Conservation (phyloP, 1,140 invertebrate genomes). For the Rhagoletis zephyria region DNA sequence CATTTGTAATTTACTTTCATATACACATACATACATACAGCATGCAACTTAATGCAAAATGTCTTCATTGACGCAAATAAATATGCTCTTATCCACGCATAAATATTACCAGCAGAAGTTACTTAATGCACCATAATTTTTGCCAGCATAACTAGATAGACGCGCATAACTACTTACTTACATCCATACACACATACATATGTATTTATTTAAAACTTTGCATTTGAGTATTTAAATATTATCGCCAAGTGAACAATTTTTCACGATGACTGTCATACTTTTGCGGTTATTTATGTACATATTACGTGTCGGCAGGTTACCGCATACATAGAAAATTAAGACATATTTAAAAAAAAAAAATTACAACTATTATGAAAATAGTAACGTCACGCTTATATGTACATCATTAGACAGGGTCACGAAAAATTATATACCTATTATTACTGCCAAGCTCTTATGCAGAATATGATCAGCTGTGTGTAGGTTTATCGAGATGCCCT, state of each 20-base stretch:
- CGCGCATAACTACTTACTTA: no score
- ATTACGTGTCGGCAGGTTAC: background rate
- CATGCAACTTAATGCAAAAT: background rate
- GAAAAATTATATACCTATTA: no score
- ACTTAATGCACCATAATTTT: background rate
- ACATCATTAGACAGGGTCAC: no score
- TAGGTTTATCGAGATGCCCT: background rate
- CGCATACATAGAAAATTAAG: background rate
- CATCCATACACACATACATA: background rate
- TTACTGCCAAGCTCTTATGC: no score
- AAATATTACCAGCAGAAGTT: background rate
- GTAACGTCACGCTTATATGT: no score
- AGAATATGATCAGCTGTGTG: no score
- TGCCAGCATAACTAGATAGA: background rate
- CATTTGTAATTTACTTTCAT: no score
- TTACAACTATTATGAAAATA: background rate
- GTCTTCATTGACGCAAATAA: background rate
- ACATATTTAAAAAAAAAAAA: background rate
- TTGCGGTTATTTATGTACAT: background rate
- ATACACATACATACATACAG: background rate
- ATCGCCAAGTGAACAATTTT: constrained; percentile 7
- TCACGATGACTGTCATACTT: constrained; percentile 37
- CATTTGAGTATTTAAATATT: background rate
- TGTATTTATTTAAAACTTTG: background rate
- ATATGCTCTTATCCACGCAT: no score